phyloP scores from a whole-genome alignment of 2,888 invertebrate genomes.

The Eupithecia tripunctaria region DNA sequence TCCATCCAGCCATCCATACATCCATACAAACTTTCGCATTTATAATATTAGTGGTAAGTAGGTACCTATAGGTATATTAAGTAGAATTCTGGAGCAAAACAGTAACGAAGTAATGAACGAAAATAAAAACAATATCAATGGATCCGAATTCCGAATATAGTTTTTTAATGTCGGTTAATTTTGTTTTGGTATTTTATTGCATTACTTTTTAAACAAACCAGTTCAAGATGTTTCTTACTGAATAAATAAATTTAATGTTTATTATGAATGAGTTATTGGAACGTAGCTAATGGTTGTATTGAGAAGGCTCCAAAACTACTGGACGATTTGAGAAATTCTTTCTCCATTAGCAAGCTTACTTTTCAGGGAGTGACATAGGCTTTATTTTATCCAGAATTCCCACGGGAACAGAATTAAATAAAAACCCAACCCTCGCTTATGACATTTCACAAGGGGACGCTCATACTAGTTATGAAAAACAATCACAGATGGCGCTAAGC shows the following conservation, averaged over 20 bases:
- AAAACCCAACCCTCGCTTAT: background rate
- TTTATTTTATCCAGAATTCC: too few species aligned
- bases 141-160: too few species aligned
- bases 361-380: too few species aligned
- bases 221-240: background rate
- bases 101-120: constrained; percentile 23
- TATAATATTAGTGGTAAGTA: too few species aligned
- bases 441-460: background rate
- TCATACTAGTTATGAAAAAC: constrained; percentile 18
- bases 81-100: constrained; percentile 19
- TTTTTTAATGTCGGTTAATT: background rate
- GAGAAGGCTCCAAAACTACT: too few species aligned
- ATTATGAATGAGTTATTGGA: background rate
- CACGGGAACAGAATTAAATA: too few species aligned
- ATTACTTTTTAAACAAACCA: background rate
- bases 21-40: too few species aligned
- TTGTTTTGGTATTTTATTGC: background rate
- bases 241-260: background rate
- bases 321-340: too few species aligned
- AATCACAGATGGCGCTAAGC: constrained; percentile 20
- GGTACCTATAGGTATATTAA: background rate
- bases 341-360: too few species aligned
- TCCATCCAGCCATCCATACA: too few species aligned
- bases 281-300: background rate
- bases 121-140: constrained; percentile 36